Percentiles rank a stretch among this genome's conserved stretches.
phyloP scores from a whole-genome alignment of 2,797 vertebrate genomes.

The Pogonophryne albipinna region DNA sequence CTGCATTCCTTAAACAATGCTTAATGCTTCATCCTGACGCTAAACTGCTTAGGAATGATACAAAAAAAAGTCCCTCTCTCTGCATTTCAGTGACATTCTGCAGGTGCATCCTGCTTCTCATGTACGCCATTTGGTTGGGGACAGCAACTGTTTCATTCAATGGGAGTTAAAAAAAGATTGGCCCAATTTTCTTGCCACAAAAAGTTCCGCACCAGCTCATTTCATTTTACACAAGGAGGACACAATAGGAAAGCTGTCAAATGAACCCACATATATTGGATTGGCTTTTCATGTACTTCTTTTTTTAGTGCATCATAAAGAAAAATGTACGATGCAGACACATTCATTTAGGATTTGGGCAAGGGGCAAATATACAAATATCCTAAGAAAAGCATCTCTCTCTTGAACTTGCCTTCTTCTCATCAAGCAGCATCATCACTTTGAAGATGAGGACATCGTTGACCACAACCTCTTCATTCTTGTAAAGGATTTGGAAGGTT shows the following conservation, averaged over 20 bases:
- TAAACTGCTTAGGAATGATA: neutral
- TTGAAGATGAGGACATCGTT: conserved; percentile 98
- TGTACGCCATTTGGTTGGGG: neutral
- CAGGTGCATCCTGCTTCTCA: neutral
- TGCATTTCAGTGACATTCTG: conserved; percentile 14
- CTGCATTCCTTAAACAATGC: neutral
- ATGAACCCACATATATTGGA: neutral
- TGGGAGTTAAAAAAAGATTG: neutral
- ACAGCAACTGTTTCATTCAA: conserved; percentile 1
- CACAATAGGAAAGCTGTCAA: neutral
- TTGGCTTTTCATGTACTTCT: neutral
- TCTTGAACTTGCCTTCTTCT: conserved; percentile 89
- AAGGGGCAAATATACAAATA: too few relatives aligned
- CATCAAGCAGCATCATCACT: conserved; percentile 98
- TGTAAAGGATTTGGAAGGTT: conserved; percentile 99
- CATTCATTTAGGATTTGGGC: neutral
- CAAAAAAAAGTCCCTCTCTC: neutral
- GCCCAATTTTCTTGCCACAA: neutral
- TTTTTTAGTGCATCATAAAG: neutral
- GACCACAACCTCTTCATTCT: conserved; percentile 96
- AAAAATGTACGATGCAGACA: neutral
- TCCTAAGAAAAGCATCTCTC: neutral
- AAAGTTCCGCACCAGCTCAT: neutral
- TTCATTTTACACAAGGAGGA: neutral
- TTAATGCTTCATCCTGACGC: conserved; percentile 22